These are phyloP conservation scores for Agelas oroides DNA, from an alignment of 37 sponge, comb jelly and placozoan species.

Conservation along the genomic window DNA sequence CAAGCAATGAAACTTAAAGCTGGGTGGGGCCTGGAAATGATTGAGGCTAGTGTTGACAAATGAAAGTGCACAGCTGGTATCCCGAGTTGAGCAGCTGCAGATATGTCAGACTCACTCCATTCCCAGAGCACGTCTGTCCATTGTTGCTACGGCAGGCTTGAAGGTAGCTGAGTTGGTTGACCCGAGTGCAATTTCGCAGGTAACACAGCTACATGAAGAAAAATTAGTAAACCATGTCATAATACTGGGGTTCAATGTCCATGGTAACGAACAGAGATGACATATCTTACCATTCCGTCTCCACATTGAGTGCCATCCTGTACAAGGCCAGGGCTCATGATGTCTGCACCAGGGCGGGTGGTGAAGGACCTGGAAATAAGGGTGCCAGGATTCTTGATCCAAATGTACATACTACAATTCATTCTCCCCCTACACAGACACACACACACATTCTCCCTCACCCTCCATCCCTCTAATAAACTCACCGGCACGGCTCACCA, in stretches of 20 bases:
- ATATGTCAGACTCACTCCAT: slow-evolving; percentile 37
- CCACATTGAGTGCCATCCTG: slow-evolving; percentile 68
- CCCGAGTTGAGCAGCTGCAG: neutral
- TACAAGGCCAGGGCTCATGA: slow-evolving; percentile 58
- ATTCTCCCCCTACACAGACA: neutral
- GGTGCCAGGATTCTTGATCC: no score
- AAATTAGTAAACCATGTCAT: no score
- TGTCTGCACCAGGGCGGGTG: slow-evolving; percentile 24
- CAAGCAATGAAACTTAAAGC: no score
- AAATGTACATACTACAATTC: no score
- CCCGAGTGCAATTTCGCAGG: slow-evolving; percentile 15
- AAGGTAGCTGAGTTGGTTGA: slow-evolving; percentile 16
- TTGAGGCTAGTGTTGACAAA: no score
- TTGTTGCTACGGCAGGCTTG: slow-evolving; percentile 60
- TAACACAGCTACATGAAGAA: slow-evolving; percentile 50
- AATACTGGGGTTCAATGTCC: no score
- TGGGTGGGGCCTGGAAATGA: no score
- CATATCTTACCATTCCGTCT: slow-evolving; percentile 18
- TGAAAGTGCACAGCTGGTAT: no score
- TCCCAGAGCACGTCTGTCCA: slow-evolving; percentile 57
- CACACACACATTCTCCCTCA: neutral
- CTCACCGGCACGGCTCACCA: no score
- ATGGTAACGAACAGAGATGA: no score
- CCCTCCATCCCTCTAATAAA: no score
- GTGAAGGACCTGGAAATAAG: slow-evolving; percentile 37